A percentile compares a stretch with the other conserved stretches of the same genome.
Conservation (phyloP, 2,113 vertebrate species). For the Phycodurus eques region DNA sequence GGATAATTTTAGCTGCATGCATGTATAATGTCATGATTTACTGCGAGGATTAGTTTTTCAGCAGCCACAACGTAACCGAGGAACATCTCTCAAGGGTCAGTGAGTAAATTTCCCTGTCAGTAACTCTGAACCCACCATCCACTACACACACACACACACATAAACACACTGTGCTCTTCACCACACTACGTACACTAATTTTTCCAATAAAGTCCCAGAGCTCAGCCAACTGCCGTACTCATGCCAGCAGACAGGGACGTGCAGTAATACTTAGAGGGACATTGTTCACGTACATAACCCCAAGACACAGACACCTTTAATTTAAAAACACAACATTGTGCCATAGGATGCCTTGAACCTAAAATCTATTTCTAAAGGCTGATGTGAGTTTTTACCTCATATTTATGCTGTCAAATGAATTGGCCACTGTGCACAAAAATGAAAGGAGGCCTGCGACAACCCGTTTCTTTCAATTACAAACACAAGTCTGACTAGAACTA, state of each 20-base stretch:
- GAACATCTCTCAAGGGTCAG: slow-evolving; percentile 54
- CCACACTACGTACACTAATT: slow-evolving; percentile 52
- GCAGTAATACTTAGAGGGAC: slow-evolving; percentile 17
- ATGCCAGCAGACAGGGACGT: slow-evolving; percentile 20
- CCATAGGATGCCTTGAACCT: not conserved
- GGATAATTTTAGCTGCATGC: slow-evolving; percentile 64
- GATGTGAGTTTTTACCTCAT: not conserved
- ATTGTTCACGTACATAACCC: not conserved
- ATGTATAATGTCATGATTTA: slow-evolving; percentile 69
- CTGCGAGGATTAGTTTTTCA: slow-evolving; percentile 67
- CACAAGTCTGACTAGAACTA: not conserved
- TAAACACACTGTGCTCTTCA: slow-evolving; percentile 25
- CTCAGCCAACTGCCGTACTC: slow-evolving; percentile 36
- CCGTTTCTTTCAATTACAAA: not conserved
- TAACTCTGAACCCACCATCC: slow-evolving; percentile 18
- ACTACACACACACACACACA: not conserved
- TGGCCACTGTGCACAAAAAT: not conserved
- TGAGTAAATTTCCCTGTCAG: slow-evolving; percentile 57
- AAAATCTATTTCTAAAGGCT: not conserved
- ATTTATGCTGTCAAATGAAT: not conserved
- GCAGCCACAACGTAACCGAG: slow-evolving; percentile 56
- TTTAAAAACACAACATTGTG: not conserved
- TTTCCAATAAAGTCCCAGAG: slow-evolving; percentile 59
- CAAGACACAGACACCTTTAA: not conserved
- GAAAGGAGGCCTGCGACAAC: not conserved